Base-by-base conservation (phyloP, 2,113 vertebrate species). In the Meriones unguiculatus region DNA sequence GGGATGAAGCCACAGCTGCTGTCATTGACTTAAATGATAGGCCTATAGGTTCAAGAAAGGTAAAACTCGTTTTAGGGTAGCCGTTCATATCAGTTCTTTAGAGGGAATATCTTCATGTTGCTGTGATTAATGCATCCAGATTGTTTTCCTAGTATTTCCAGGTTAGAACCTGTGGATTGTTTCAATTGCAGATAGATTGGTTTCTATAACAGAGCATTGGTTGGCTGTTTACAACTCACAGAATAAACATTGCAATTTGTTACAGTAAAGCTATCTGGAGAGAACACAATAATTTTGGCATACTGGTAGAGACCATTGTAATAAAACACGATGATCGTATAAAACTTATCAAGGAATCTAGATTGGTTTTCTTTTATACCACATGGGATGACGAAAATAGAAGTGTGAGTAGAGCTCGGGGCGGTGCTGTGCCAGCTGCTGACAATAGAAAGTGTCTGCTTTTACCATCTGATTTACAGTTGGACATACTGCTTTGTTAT, bases 1-100 rank as follows among this genome's bases (percentile, higher is more conserved):
- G 99, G 1, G 99, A 99, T 97, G 99, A 99, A 99, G 99, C 99
- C 88, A 98, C 99, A 98, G 99, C 99, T 76, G 99, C 99, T 76
- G 99, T 99, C 84, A 99, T 99, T 98, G 99, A 99, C 98, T 99
- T 99, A 95, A 99, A 99, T 98, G 99, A 99, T 95, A 98, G 99
- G 92, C 99, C 99, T 97, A 99, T 99, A 98, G 99, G 99, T 65
- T 99, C 99, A 70, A 99, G 99, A 62, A 99, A 99, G 98, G 99
- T 99, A 69, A 99, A 99, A 97, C 99, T 99, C 97, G 99, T 99
- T 95, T 98, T 99, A 98, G 99, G 99, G 94, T 99, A 99, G 98
- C 92, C 95, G 95, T 98, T 98, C 76, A 97, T 97, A 95, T 91
- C 90, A 98, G 64, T 97, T 98, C 97, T 98, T 98, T 98, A 97